Evolutionary conservation across 2,797 vertebrate species (phyloP).

Genomic region (Rhadinocentrus ornatus): DNA sequence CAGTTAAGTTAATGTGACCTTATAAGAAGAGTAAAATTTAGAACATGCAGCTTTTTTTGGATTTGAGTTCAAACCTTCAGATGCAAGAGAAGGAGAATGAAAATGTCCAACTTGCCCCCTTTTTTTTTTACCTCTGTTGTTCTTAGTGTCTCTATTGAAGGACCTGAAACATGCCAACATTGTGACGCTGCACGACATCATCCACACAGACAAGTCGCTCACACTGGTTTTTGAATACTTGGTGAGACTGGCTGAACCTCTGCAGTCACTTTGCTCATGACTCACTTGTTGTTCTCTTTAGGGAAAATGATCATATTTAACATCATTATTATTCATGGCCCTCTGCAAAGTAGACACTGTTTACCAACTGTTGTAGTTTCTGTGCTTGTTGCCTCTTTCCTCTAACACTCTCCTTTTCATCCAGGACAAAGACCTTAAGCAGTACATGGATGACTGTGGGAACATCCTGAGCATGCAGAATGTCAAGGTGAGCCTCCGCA

Average conservation of each 20-base stretch:
- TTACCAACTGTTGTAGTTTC: slow-evolving; percentile 31
- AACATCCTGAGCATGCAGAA: slow-evolving; percentile 98
- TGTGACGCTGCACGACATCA: slow-evolving; percentile 94
- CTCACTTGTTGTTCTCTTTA: slow-evolving; percentile 27
- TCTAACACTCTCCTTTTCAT: slow-evolving; percentile 27
- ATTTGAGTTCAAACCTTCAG: not conserved
- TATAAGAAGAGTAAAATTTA: not conserved
- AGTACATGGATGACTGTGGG: slow-evolving; percentile 97
- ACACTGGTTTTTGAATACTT: slow-evolving; percentile 97
- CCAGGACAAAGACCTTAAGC: slow-evolving; percentile 96
- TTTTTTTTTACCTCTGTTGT: not conserved
- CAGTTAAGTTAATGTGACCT: not conserved
- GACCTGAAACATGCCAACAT: slow-evolving; percentile 98
- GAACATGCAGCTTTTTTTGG: not conserved
- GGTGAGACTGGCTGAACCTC: slow-evolving; percentile 81
- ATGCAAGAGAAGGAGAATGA: not conserved
- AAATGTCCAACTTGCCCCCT: not conserved
- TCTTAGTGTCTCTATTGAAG: slow-evolving; percentile 93
- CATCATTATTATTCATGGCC: slow-evolving; percentile 58
- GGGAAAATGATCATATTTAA: slow-evolving; percentile 38
- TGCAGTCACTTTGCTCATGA: slow-evolving; percentile 22
- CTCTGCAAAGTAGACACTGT: slow-evolving; percentile 11
- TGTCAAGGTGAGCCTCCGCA: slow-evolving; percentile 88
- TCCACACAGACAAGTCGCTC: slow-evolving; percentile 96
- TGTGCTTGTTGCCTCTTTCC: slow-evolving; percentile 14